A percentile compares a stretch with the other conserved stretches of the same genome.
phyloP scores from a whole-genome alignment of 2,888 invertebrate species.

The Chouioia cunea region DNA sequence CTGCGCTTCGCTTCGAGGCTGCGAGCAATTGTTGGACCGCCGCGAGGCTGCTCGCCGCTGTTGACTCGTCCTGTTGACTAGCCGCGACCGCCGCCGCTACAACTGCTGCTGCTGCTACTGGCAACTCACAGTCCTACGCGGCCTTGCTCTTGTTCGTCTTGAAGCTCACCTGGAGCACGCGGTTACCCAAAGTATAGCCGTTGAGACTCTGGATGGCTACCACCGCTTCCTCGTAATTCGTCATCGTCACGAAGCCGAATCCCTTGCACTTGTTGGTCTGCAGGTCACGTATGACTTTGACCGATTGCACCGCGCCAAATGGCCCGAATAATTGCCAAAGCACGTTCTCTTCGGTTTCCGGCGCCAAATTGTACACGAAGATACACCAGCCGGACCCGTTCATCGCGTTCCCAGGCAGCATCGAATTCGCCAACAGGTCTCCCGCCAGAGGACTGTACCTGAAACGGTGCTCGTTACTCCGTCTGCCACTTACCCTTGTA shows the following conservation, averaged over 20 bases:
- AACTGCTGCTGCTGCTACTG: slow-evolving; percentile 27
- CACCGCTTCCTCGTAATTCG: slow-evolving; percentile 93
- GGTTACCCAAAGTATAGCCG: slow-evolving; percentile 90
- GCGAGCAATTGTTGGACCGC: slow-evolving; percentile 41
- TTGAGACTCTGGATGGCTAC: slow-evolving; percentile 93
- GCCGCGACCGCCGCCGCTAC: slow-evolving; percentile 43
- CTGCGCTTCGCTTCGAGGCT: slow-evolving; percentile 16
- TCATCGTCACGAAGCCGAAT: slow-evolving; percentile 95
- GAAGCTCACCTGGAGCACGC: slow-evolving; percentile 93
- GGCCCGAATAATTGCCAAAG: slow-evolving; percentile 97
- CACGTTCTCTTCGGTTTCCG: slow-evolving; percentile 95
- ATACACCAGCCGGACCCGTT: slow-evolving; percentile 88
- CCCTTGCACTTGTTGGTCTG: slow-evolving; percentile 96
- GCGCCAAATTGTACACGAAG: slow-evolving; percentile 95
- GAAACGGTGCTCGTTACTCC: slow-evolving; percentile 55
- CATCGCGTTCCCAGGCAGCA: slow-evolving; percentile 81
- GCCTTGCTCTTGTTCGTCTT: slow-evolving; percentile 87
- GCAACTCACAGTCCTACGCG: slow-evolving; percentile 72
- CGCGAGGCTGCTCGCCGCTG: slow-evolving; percentile 19
- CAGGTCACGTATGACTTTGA: slow-evolving; percentile 92
- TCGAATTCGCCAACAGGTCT: slow-evolving; percentile 80
- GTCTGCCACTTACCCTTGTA: background rate
- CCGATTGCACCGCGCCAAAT: slow-evolving; percentile 93
- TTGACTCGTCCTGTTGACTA: slow-evolving; percentile 8
- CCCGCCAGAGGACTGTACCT: slow-evolving; percentile 91